Evolutionary conservation across 2,113 vertebrate genomes (phyloP).

Genomic region (Ginglymostoma cirratum): DNA sequence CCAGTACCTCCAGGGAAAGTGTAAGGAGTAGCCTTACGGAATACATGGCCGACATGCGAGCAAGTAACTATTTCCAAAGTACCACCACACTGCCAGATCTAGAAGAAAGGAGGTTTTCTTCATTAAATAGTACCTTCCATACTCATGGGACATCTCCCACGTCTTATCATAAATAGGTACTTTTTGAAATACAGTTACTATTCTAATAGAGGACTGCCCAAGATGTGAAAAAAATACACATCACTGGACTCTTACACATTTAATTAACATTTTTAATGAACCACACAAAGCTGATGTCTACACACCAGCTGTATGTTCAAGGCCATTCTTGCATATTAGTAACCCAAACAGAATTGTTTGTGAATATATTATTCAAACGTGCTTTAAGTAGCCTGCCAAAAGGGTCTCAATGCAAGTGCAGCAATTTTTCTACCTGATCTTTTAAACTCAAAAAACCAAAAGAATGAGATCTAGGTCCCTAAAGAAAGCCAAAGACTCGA

Average conservation of each 20-base stretch:
- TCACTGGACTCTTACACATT: background rate
- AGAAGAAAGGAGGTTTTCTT: slow-evolving; percentile 36
- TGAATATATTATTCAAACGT: background rate
- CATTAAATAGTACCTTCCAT: background rate
- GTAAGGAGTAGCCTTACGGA: slow-evolving; percentile 95
- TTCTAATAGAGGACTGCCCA: background rate
- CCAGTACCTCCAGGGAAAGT: slow-evolving; percentile 96
- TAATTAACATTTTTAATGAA: background rate
- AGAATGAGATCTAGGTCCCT: background rate
- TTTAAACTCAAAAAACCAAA: background rate
- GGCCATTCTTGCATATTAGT: background rate
- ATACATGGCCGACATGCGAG: slow-evolving; percentile 95
- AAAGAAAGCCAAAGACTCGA: background rate
- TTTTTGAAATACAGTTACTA: background rate
- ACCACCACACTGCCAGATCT: slow-evolving; percentile 98
- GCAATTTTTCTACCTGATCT: background rate
- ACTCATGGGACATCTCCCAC: background rate
- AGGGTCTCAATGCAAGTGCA: background rate
- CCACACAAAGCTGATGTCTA: background rate
- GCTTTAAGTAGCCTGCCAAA: background rate
- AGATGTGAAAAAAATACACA: background rate
- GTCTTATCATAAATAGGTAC: background rate
- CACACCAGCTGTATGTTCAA: background rate
- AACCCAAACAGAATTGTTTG: background rate
- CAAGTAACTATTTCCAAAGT: slow-evolving; percentile 97